These are phyloP conservation scores for Acanthosepion esculentum DNA, from an alignment of 2,888 invertebrate species.

Conservation along the genomic window DNA sequence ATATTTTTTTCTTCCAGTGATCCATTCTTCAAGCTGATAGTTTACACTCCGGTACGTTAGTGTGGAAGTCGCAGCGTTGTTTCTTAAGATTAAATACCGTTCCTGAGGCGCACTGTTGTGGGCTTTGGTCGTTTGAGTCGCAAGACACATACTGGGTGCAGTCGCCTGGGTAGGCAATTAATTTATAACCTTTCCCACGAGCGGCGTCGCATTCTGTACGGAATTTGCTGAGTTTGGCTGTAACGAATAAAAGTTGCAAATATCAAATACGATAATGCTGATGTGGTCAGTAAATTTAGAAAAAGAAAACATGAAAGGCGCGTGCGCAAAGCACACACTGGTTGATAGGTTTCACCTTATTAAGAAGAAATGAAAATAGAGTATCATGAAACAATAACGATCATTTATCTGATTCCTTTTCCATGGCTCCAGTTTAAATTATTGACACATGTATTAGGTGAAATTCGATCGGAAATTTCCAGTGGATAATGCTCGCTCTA, in stretches of 20 bases:
- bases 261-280: background rate
- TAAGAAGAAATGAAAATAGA: no score
- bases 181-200: background rate
- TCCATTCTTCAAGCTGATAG: background rate
- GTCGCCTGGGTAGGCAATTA: constrained; percentile 24
- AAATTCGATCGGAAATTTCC: no score
- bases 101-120: constrained; percentile 40
- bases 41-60: constrained; percentile 41
- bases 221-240: constrained; percentile 34
- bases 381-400: no score
- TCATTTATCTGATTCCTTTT: no score
- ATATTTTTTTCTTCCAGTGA: background rate
- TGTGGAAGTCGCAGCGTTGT: constrained; percentile 44
- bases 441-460: no score
- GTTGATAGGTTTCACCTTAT: no score
- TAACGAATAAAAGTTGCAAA: background rate
- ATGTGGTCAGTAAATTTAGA: no score
- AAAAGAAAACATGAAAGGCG: no score
- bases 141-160: constrained; percentile 44
- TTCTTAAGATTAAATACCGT: constrained; percentile 46
- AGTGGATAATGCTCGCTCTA: no score
- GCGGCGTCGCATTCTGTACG: constrained; percentile 24
- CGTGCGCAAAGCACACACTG: no score
- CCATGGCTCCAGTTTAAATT: no score
- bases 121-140: constrained; percentile 39